Evolutionary conservation across 2,888 invertebrate species (phyloP).

Genomic region (Elmis aenea): DNA sequence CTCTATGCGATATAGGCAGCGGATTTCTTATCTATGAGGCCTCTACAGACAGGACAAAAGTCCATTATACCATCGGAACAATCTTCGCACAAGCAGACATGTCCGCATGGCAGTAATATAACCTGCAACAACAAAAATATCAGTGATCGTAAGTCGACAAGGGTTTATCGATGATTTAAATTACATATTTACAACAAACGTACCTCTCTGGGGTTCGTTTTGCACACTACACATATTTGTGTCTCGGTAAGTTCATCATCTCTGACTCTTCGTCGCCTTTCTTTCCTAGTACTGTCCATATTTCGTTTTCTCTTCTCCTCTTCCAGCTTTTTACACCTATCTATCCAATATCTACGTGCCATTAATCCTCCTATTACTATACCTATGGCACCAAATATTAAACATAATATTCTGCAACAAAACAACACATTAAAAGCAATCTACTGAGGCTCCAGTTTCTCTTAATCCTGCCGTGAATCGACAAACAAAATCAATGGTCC

Average conservation of each 20-base stretch:
- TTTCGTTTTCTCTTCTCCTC: slow-evolving; percentile 55
- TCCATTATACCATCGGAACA: slow-evolving; percentile 66
- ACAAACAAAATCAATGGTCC: slow-evolving; percentile 2
- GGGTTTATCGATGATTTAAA: too few relatives aligned
- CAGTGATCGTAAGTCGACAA: slow-evolving; percentile 7
- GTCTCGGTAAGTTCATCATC: slow-evolving; percentile 57
- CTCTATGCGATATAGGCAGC: slow-evolving; percentile 70
- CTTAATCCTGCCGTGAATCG: too few relatives aligned
- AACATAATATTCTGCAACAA: slow-evolving; percentile 47
- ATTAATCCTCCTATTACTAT: slow-evolving; percentile 50
- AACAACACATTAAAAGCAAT: slow-evolving; percentile 6
- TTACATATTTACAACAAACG: slow-evolving; percentile 12
- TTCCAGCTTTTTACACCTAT: slow-evolving; percentile 51
- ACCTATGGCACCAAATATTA: slow-evolving; percentile 55
- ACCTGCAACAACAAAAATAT: slow-evolving; percentile 51
- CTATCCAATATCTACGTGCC: slow-evolving; percentile 48
- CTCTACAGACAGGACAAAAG: slow-evolving; percentile 76
- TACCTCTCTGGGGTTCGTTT: slow-evolving; percentile 77
- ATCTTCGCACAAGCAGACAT: slow-evolving; percentile 85
- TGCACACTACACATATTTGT: slow-evolving; percentile 82
- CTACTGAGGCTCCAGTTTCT: too few relatives aligned
- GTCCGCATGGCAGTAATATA: slow-evolving; percentile 83
- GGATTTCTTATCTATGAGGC: slow-evolving; percentile 61
- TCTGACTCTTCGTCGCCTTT: slow-evolving; percentile 60
- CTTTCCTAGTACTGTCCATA: slow-evolving; percentile 61